Base-by-base conservation (phyloP, 2,797 vertebrate genomes). In the Glyptemys insculpta region DNA sequence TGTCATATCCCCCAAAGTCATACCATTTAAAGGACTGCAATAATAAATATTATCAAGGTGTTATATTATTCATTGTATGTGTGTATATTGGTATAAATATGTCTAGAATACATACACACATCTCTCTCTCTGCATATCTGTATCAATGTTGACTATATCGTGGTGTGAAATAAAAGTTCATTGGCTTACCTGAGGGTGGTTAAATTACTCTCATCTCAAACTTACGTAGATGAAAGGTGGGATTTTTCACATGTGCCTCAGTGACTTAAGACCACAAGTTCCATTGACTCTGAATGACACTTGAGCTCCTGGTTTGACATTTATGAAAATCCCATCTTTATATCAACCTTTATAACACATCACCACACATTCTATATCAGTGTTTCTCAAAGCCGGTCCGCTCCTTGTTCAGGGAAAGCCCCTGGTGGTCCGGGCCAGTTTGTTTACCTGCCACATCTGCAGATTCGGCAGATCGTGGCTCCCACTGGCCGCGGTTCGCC, bases 261-360 rank as follows among this genome's bases (percentile, higher is more conserved):
- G 18, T 68, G 1, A 21, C 29, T 90, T 80, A 52, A 65, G 21
- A 83, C 6, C 11, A 41, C 19, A 89, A 86, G 52, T 74, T 52
- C 49, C 41, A 50, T n/a, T 54, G 81, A 85, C 0, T 1, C 49
- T 88, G 25, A 79, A 65, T 5, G 87, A 56, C 44, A 81, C 37
- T 92, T 89, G 4, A 68, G 49, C 31, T 88, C 41, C 56, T 92
- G 37, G 81, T 89, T 76, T 52, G 47, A 29, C 52, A 78, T n/a
- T 83, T 31, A 6, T 6, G 50, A 92, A 97, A 95, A 94, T 85
- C 47, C 50, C 10, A 57, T 57, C 83, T 59, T 59, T 59, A 59
- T 15, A 59, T 15, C 57, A 89, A 49, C 21, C 59, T 79, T 44
- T 52, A 85, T 37, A 65, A 25, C 44, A 72, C 79, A 81, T 29